Base-by-base conservation (phyloP, 1,140 invertebrate species). In the Drosophila ohnishii region DNA sequence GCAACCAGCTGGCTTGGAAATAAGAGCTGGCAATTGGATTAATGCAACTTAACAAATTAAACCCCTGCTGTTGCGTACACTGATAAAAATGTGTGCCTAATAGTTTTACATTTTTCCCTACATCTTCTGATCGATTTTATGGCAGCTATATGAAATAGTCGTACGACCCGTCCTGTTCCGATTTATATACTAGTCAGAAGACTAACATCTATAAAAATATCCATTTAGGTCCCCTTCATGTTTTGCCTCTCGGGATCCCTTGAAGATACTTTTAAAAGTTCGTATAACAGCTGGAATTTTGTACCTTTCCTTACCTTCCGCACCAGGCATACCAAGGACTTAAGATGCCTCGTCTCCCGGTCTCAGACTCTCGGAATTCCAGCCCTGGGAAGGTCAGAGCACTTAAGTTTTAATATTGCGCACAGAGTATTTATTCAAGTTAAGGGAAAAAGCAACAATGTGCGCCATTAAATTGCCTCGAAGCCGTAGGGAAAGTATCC, bases 361-460 rank as follows among this genome's bases (percentile, higher is more conserved):
- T 40, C 40, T 11, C 37, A 34, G 56, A 22, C 37, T 37, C n/a
- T 51, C 16, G 42, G 57, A 30, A 34, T 71, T 57, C 58, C 50
- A 9, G 8, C 34, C 53, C 5, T 9, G 9, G 14, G 34, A 74
- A 75, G 82, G 75, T 66, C 72, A 81, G 57, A 83, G 67, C 79
- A 87, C 83, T 83, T 80, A 79, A 63, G 71, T 70, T 73, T 70
- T 86, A 78, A 87, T 86, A 74, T 74, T 47, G 37, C 37, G 47
- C 61, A 56, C 37, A 74, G 81, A 80, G 81, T 74, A 77, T 87
- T 87, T 88, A 79, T 74, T 77, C 56, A 74, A 76, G 79, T 50
- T 56, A 67, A 60, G 61, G 59, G 64, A 37, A 80, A 74, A 51
- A 78, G 57, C 73, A 75, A 80, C 70, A 79, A 73, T 74, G 40